Conservation (phyloP, 2,888 invertebrate species). For the Cyclophora punctaria region DNA sequence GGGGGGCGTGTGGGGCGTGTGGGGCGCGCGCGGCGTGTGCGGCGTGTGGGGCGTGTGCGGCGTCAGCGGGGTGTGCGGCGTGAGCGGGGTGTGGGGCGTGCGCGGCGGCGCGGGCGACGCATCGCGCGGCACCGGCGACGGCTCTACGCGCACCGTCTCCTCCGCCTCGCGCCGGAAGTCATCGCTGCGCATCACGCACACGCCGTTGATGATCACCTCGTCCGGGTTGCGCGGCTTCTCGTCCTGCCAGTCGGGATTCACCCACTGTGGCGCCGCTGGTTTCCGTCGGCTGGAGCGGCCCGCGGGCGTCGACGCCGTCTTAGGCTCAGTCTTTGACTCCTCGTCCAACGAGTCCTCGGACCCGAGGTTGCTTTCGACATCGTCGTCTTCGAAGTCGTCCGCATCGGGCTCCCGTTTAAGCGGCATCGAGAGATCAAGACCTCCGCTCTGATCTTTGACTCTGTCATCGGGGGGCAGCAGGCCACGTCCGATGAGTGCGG, state of each 20-base stretch:
- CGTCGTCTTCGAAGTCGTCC: constrained; percentile 87
- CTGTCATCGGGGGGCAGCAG: constrained; percentile 75
- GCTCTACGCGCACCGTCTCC: constrained; percentile 85
- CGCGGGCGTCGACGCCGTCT: constrained; percentile 65
- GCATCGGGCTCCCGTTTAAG: constrained; percentile 85
- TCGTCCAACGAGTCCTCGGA: constrained; percentile 79
- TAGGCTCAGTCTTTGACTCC: constrained; percentile 76
- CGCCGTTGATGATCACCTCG: constrained; percentile 94
- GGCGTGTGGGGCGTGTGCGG: constrained; percentile 30
- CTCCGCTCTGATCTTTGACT: constrained; percentile 86
- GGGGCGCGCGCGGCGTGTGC: constrained; percentile 28
- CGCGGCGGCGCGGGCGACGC: constrained; percentile 43
- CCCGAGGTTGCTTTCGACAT: constrained; percentile 83
- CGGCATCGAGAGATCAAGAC: constrained; percentile 91
- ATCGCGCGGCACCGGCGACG: constrained; percentile 79
- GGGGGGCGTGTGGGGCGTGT: constrained; percentile 30
- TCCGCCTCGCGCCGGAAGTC: constrained; percentile 80
- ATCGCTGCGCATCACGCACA: constrained; percentile 92
- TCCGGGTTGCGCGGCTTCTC: constrained; percentile 75
- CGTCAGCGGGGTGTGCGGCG: constrained; percentile 31
- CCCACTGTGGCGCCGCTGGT: constrained; percentile 98
- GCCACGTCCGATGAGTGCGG: constrained; percentile 83
- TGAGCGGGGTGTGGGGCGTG: constrained; percentile 31
- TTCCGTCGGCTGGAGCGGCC: constrained; percentile 83
- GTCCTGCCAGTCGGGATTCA: constrained; percentile 95